Evolutionary conservation across 2,113 vertebrate genomes (phyloP), one percentile per base, ranked within the genome.

Genomic region (Clupea harengus): DNA sequence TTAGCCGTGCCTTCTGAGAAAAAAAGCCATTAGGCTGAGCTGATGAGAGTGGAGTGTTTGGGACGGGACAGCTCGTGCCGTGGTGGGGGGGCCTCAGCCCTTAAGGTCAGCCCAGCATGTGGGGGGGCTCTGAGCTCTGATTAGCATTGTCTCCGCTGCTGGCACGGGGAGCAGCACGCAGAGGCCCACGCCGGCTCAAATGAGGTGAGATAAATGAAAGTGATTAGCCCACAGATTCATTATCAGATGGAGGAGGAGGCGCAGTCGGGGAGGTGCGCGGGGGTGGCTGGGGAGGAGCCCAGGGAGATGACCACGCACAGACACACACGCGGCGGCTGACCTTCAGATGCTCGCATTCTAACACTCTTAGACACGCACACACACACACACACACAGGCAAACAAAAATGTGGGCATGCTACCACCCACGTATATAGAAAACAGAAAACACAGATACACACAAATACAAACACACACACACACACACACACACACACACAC

Each of bases 201-300:
- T 85, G 89, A 91, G 90, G 88, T 93, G 93, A 95, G 94, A 91
- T 94, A 88, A 95, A 94, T 92, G 92, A 92, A 94, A 93, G 93
- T 93, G 94, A 95, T 95, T 93, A 93, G 93, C 91, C 88, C 84
- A 91, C 88, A 89, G 88, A 90, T 85, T 93, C 94, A 95, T 95
- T 94, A 94, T 81, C 80, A 82, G 82, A 78, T 81, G 85, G 91
- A 91, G 90, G 89, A 87, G 89, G 88, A 89, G 88, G 86, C 87
- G 84, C 92, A 88, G 90, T 87, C 88, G 91, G 88, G 88, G 89
- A 32, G 90, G 85, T 87, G 18, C 15, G 88, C 84, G 7, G 86
- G 91, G 86, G 88, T 25, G 88, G 84, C 87, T n/a, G 11, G 86
- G 83, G 75, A 87, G 88, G 86, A 87, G 90, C 78, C 89, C 90